Base-by-base conservation (phyloP, 1,140 invertebrate species). In the Eciton burchellii region DNA sequence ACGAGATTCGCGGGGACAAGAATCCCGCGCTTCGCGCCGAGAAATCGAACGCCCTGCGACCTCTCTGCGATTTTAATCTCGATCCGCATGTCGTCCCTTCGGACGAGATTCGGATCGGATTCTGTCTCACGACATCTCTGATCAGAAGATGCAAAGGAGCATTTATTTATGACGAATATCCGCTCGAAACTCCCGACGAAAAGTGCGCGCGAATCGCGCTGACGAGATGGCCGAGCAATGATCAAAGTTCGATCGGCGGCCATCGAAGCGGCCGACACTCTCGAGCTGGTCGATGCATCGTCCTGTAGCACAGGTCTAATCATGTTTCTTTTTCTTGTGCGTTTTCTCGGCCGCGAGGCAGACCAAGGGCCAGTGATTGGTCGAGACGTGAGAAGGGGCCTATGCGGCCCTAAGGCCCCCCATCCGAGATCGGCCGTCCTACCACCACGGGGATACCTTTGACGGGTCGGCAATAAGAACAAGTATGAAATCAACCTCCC, bases 401-500 rank as follows among this genome's bases (percentile, higher is more conserved):
- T 85, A 90, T 88, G 91, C 87, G 91, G 91, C 92, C 93, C 92
- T 90, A 90, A 91, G 92, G 91, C 90, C 89, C n/a, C 90, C 90
- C 77, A 77, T 92, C 86, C 87, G 88, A 88, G 91, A 92, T 92
- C 90, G 88, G 88, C 92, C 92, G 86, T 93, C 92, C 92, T 93
- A 93, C 92, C 89, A 91, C 92, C 86, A 91, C 89, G 83, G 91
- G 91, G 90, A 92, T 92, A 90, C 90, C 89, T 93, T 93, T 94
- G 93, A 93, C 92, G 92, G 90, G 89, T 85, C 88, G 88, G 90
- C 90, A 94, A 93, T 88, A 93, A 91, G 90, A 94, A 92, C 89
- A 93, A 93, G 92, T 92, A 92, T 92, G 85, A 92, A 93, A 94
- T 93, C 92, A 91, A 89, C 91, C 89, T 92, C 91, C 83, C 91